Base-by-base conservation (phyloP, 2,888 invertebrate genomes). In the Chrysolina americana region DNA sequence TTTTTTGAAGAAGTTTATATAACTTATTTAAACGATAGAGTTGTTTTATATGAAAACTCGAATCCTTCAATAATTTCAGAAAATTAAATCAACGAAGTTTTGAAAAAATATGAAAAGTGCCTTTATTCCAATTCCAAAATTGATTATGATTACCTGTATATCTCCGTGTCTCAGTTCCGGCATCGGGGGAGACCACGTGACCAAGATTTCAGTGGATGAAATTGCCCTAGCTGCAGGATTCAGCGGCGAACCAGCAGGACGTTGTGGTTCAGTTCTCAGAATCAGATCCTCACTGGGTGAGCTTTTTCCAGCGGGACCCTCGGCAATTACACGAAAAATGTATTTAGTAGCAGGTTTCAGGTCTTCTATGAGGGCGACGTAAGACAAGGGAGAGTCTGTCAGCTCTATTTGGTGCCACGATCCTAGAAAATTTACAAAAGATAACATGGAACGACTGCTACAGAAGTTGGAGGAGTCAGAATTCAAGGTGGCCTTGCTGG, bases 161-260 rank as follows among this genome's bases (percentile, higher is more conserved):
- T 94, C 92, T 0, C 95, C 95, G 84, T 95, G 94, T 64, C 93
- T 90, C 41, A 93, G 86, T 81, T 94, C 93, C 0, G 90, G 87
- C 17, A 92, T 82, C 0, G 95, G 95, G 0, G 94, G 93, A 78
- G 92, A 89, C 93, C 95, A 95, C 10, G 93, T 93, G 11, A 95
- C 91, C 47, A 93, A 88, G 13, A 95, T 89, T 85, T 94, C 93
- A 2, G 93, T 93, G 8, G 95, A 94, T 0, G 94, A 93, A 19
- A 94, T 89, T 0, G 95, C 92, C 65, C 93, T 89, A 0, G 93
- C 93, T 41, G 91, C 89, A n/a, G 93, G 88, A 86, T 91, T 92
- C 10, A 92, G 85, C 0, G 94, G 93, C 0, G 93, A 91, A 8
- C 93, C 93, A 0, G 93, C 93, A 0, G 94, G 94, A 76, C 92